A percentile compares a stretch with the other conserved stretches of the same genome.
These are phyloP conservation scores for Scaptomyza pallida DNA, from an alignment of 1,140 invertebrate genomes.

Conservation along the genomic window DNA sequence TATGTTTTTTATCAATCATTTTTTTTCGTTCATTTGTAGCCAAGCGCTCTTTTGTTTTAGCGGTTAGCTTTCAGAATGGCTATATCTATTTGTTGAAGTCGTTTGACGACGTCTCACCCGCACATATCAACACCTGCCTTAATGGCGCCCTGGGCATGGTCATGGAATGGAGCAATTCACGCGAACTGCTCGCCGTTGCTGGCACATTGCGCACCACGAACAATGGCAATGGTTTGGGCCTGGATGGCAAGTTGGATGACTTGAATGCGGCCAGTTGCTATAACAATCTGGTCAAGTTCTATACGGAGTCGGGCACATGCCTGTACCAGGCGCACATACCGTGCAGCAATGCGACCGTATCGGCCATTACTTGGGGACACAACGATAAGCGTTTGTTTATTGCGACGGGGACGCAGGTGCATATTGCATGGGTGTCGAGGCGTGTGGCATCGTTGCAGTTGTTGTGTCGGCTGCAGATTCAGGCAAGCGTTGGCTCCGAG, in stretches of 20 bases:
- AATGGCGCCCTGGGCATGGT: conserved; percentile 89
- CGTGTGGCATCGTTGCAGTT: conserved; percentile 95
- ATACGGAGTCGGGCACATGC: conserved; percentile 89
- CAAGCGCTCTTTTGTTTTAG: conserved; percentile 90
- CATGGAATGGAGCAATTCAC: conserved; percentile 98
- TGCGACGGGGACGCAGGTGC: conserved; percentile 94
- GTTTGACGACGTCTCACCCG: conserved; percentile 93
- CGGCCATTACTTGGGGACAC: conserved; percentile 98
- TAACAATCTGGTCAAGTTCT: conserved; percentile 88
- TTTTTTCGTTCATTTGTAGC: conserved; percentile 82
- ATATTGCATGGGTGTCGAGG: conserved; percentile 96
- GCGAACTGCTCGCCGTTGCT: conserved; percentile 96
- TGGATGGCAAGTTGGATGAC: conserved; percentile 61
- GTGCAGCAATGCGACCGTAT: conserved; percentile 89
- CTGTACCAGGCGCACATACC: conserved; percentile 91
- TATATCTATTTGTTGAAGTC: conserved; percentile 94
- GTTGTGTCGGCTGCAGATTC: conserved; percentile 91
- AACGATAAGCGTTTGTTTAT: conserved; percentile 97
- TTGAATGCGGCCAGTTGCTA: conserved; percentile 76
- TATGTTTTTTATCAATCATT: neutral
- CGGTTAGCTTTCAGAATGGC: conserved; percentile 94
- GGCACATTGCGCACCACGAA: conserved; percentile 86
- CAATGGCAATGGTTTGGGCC: conserved; percentile 39
- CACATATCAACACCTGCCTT: conserved; percentile 90
- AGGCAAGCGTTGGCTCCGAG: conserved; percentile 87